Evolutionary conservation across 2,797 vertebrate species (phyloP).

Genomic region (Enteromius viviparus): DNA sequence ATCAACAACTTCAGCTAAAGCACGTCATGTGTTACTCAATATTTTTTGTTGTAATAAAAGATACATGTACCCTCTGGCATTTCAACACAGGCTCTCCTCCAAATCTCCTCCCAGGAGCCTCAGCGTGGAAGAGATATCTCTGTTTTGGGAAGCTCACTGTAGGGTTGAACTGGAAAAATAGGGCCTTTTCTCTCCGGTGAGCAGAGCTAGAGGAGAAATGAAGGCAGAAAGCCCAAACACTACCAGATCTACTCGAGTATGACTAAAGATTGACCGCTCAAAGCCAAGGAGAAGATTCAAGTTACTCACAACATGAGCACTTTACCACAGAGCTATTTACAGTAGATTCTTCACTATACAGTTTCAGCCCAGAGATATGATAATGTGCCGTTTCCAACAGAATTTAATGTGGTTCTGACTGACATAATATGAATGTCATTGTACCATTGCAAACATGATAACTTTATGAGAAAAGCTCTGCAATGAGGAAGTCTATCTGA

Average conservation of each 20-base stretch:
- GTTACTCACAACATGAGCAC: not conserved
- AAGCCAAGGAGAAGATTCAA: slow-evolving; percentile 10
- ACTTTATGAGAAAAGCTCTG: not conserved
- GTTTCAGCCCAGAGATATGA: not conserved
- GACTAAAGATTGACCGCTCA: slow-evolving; percentile 20
- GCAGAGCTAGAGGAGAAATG: not conserved
- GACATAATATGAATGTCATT: not conserved
- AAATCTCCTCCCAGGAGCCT: not conserved
- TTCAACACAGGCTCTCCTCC: not conserved
- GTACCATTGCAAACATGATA: not conserved
- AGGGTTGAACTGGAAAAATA: slow-evolving; percentile 9
- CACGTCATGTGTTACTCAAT: not conserved
- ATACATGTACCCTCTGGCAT: not conserved
- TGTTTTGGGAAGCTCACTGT: not conserved
- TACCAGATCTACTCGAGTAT: slow-evolving; percentile 7
- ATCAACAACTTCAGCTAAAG: not conserved
- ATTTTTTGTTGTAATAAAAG: not conserved
- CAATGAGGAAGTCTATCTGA: not conserved
- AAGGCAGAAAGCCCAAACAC: slow-evolving; percentile 1
- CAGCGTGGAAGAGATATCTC: not conserved
- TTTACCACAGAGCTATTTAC: not conserved
- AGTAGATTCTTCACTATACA: not conserved
- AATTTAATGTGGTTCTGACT: not conserved
- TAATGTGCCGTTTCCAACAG: not conserved
- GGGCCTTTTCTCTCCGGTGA: not conserved